A percentile compares a stretch with the other conserved stretches of the same genome.
phyloP scores from a whole-genome alignment of 2,113 vertebrate species.

The Datnioides undecimradiatus region DNA sequence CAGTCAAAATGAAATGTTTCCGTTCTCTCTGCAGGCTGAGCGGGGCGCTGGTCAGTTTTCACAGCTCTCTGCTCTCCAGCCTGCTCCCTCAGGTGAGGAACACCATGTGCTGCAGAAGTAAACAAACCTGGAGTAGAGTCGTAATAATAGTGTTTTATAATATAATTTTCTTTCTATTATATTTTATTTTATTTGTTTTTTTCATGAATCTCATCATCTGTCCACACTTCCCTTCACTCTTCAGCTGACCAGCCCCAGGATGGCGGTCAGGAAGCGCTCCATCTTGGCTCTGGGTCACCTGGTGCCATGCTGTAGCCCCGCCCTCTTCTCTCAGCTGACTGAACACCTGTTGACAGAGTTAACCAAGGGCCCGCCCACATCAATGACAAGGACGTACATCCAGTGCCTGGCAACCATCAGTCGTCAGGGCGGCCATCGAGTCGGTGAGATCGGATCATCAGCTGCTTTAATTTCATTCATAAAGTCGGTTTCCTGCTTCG shows the following conservation, averaged over 20 bases:
- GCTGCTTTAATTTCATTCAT: no score
- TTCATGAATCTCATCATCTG: no score
- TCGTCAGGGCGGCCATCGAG: slow-evolving; percentile 92
- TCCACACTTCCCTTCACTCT: background rate
- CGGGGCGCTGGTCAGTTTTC: slow-evolving; percentile 89
- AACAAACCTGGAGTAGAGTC: no score
- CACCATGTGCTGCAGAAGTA: no score
- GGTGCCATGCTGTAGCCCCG: slow-evolving; percentile 89
- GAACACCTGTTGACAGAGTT: slow-evolving; percentile 89
- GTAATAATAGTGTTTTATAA: no score
- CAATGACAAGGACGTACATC: slow-evolving; percentile 90
- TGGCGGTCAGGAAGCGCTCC: slow-evolving; percentile 94
- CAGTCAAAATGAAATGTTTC: no score
- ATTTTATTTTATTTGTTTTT: background rate
- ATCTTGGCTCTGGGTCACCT: slow-evolving; percentile 93
- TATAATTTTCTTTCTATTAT: background rate
- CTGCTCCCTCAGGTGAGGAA: slow-evolving; percentile 86
- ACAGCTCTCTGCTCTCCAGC: slow-evolving; percentile 91
- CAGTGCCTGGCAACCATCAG: slow-evolving; percentile 93
- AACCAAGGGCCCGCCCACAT: slow-evolving; percentile 83
- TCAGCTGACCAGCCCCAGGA: slow-evolving; percentile 90
- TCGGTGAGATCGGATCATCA: slow-evolving; percentile 88
- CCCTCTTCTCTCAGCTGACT: slow-evolving; percentile 91
- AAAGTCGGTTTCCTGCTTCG: no score
- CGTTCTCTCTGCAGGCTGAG: slow-evolving; percentile 85